A percentile compares a stretch with the other conserved stretches of the same genome.
phyloP scores from a whole-genome alignment of 2,113 vertebrate species.

The Hydropotes inermis region DNA sequence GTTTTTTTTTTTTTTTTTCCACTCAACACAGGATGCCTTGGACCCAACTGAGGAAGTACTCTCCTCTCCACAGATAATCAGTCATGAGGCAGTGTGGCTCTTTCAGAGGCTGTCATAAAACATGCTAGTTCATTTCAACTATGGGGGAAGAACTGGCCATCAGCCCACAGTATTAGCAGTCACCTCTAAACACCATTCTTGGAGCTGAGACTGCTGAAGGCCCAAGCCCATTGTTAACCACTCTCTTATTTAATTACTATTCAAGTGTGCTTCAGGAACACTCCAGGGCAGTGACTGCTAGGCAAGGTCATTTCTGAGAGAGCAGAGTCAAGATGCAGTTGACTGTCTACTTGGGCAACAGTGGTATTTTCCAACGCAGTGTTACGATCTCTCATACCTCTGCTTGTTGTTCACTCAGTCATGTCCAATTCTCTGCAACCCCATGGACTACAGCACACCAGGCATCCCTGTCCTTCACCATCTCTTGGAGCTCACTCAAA shows the following conservation, averaged over 20 bases:
- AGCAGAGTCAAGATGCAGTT: slow-evolving; percentile 12
- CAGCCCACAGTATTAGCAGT: slow-evolving; percentile 68
- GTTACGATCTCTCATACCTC: background rate
- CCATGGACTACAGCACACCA: background rate
- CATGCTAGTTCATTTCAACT: background rate
- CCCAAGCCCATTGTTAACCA: background rate
- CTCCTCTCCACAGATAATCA: background rate
- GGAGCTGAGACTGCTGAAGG: background rate
- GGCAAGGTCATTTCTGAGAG: slow-evolving; percentile 11
- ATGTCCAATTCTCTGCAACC: background rate
- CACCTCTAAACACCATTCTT: background rate
- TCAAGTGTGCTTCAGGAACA: background rate
- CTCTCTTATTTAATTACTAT: background rate
- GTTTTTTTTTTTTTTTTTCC: background rate
- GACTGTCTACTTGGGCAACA: background rate
- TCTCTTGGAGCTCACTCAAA: background rate
- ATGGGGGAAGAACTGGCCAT: slow-evolving; percentile 59
- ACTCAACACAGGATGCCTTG: background rate
- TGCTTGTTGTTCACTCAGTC: background rate
- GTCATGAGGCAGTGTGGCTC: slow-evolving; percentile 76
- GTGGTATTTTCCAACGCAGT: background rate
- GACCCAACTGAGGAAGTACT: background rate
- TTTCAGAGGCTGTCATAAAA: slow-evolving; percentile 78
- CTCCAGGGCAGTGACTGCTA: background rate
- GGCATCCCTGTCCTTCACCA: background rate